Evolutionary conservation across 2,113 vertebrate genomes (phyloP).

Genomic region (Pachypanchax playfairii): DNA sequence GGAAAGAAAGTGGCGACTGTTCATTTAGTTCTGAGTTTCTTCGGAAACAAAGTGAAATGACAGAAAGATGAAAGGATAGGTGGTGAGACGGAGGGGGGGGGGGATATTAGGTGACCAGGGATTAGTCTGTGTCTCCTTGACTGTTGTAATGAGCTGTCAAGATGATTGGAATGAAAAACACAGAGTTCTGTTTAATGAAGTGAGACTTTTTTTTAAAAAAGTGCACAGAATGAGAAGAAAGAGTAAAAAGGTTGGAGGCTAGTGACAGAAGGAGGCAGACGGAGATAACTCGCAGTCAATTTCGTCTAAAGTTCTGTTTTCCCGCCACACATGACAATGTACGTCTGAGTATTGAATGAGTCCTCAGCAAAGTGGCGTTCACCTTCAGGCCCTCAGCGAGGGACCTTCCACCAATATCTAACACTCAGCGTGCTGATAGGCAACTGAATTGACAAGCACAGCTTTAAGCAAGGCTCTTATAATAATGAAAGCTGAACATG

Average conservation of each 20-base stretch:
- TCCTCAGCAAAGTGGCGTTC: slow-evolving; percentile 34
- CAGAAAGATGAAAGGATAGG: slow-evolving; percentile 37
- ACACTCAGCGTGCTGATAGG: slow-evolving; percentile 21
- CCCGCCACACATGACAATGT: slow-evolving; percentile 14
- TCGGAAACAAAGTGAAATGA: slow-evolving; percentile 27
- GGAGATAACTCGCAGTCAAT: slow-evolving; percentile 30
- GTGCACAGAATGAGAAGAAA: slow-evolving; percentile 36
- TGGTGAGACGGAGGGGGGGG: slow-evolving; percentile 12
- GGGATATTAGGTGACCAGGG: slow-evolving; percentile 52
- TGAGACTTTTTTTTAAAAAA: slow-evolving; percentile 54
- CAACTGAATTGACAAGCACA: slow-evolving; percentile 25
- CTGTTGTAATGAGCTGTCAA: slow-evolving; percentile 72
- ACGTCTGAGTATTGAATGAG: slow-evolving; percentile 20
- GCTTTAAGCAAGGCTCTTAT: slow-evolving; percentile 34
- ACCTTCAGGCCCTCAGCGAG: slow-evolving; percentile 15
- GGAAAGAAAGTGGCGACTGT: background rate
- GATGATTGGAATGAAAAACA: slow-evolving; percentile 75
- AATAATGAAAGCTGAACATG: slow-evolving; percentile 51
- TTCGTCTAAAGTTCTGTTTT: slow-evolving; percentile 16
- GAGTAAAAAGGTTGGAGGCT: slow-evolving; percentile 29
- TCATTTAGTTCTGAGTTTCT: slow-evolving; percentile 12
- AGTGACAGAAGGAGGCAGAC: slow-evolving; percentile 19
- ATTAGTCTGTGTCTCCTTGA: slow-evolving; percentile 54
- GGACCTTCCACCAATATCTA: slow-evolving; percentile 22
- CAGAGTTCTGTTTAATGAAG: slow-evolving; percentile 70